Conservation (phyloP, 2,888 invertebrate species). For the Eupithecia exiguata region DNA sequence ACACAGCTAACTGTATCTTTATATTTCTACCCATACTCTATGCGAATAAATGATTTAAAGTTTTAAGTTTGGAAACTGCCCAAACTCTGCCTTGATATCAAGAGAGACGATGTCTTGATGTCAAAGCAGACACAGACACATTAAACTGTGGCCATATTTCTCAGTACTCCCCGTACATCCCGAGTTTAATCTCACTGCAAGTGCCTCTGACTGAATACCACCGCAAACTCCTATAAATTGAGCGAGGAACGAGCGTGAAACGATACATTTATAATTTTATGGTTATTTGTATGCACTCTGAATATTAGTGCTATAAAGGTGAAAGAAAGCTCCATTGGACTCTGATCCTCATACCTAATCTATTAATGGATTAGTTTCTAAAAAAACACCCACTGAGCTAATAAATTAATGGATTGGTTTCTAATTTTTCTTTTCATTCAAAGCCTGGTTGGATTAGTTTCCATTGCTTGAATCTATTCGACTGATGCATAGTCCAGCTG, state of each 20-base stretch:
- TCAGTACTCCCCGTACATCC: slow-evolving; percentile 14
- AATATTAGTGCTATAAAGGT: background rate
- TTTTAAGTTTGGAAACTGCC: background rate
- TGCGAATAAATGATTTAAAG: background rate
- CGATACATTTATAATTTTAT: slow-evolving; percentile 9
- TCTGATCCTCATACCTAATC: too few species aligned
- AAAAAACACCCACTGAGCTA: too few species aligned
- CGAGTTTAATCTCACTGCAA: slow-evolving; percentile 30
- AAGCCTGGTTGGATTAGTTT: too few species aligned
- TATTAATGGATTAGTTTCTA: too few species aligned
- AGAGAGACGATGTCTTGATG: background rate
- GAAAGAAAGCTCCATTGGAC: too few species aligned
- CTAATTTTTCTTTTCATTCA: too few species aligned
- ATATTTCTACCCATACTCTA: background rate
- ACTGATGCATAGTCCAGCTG: too few species aligned
- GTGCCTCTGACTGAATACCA: slow-evolving; percentile 36
- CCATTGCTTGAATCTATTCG: too few species aligned
- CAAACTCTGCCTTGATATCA: background rate
- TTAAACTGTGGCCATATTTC: slow-evolving; percentile 8
- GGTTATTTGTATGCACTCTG: background rate
- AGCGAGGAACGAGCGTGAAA: slow-evolving; percentile 57
- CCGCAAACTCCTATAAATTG: slow-evolving; percentile 54
- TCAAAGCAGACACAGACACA: background rate
- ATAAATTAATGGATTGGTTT: too few species aligned
- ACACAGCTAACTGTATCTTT: background rate